Percentiles rank a stretch among this genome's conserved stretches.
Evolutionary conservation across 2,888 invertebrate genomes (phyloP).

Genomic region (Emesis furor): DNA sequence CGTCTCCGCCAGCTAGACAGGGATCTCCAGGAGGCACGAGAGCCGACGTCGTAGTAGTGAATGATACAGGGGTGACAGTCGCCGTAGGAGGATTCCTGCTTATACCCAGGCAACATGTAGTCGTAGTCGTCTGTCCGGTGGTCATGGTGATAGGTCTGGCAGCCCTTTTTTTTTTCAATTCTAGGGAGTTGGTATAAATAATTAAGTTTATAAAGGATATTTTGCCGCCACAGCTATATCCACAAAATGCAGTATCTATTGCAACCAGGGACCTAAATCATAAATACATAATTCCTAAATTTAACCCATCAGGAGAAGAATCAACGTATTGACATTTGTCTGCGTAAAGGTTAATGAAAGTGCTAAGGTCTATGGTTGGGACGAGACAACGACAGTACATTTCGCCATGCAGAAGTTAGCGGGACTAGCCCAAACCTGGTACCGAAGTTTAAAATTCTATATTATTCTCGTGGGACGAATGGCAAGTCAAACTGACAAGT

Average conservation of each 20-base stretch:
- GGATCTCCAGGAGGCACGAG: too few relatives aligned
- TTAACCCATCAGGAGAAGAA: constrained; percentile 39
- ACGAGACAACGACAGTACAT: constrained; percentile 55
- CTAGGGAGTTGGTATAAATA: constrained; percentile 32
- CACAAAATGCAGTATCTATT: too few relatives aligned
- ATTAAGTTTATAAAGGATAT: constrained; percentile 32
- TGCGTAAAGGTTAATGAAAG: constrained; percentile 56
- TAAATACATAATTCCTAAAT: constrained; percentile 15
- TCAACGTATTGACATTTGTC: constrained; percentile 47
- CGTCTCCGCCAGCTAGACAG: too few relatives aligned
- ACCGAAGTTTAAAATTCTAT: constrained; percentile 60
- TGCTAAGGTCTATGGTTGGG: constrained; percentile 56
- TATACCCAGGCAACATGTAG: too few relatives aligned
- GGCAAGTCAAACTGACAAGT: constrained; percentile 50
- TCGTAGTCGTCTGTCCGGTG: too few relatives aligned
- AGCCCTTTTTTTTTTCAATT: constrained; percentile 40
- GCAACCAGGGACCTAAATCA: too few relatives aligned
- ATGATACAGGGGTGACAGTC: too few relatives aligned
- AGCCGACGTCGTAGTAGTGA: too few relatives aligned
- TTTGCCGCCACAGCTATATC: constrained; percentile 25
- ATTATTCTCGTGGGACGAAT: constrained; percentile 59
- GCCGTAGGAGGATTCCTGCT: too few relatives aligned
- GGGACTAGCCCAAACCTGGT: constrained; percentile 68
- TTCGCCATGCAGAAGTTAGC: constrained; percentile 68
- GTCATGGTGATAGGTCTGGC: constrained; percentile 5